Evolutionary conservation across 2,113 vertebrate genomes (phyloP).

Genomic region (Pangasianodon hypophthalmus): DNA sequence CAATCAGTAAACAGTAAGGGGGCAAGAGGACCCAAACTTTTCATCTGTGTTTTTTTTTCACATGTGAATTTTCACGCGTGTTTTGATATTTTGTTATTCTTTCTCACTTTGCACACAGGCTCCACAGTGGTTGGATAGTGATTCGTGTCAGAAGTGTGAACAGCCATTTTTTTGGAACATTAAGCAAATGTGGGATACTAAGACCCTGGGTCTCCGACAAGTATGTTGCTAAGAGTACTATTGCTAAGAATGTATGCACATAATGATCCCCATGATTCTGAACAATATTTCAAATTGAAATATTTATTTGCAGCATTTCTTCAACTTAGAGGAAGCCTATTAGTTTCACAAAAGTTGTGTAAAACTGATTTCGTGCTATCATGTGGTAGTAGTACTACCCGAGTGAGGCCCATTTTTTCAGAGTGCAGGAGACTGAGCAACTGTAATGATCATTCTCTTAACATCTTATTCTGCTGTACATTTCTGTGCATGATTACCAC

Average conservation of each 20-base stretch:
- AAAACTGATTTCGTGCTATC: background rate
- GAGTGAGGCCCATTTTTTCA: background rate
- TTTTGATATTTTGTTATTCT: background rate
- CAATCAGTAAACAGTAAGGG: too few relatives aligned
- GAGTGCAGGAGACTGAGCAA: background rate
- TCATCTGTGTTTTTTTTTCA: too few relatives aligned
- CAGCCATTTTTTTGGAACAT: slow-evolving; percentile 99
- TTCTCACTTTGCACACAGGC: slow-evolving; percentile 73
- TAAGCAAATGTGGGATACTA: slow-evolving; percentile 99
- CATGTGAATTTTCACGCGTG: background rate
- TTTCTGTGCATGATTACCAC: background rate
- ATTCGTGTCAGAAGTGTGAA: slow-evolving; percentile 96
- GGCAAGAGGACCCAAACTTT: too few relatives aligned
- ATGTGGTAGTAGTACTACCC: background rate
- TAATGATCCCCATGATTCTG: background rate
- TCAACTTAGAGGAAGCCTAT: background rate
- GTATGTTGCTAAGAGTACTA: slow-evolving; percentile 67
- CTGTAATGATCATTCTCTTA: background rate
- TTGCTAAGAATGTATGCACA: background rate
- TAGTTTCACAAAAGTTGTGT: background rate
- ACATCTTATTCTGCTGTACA: background rate
- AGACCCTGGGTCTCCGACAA: slow-evolving; percentile 91
- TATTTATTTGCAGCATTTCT: background rate
- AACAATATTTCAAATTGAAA: background rate
- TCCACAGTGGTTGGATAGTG: slow-evolving; percentile 94